These are phyloP conservation scores for Lepidurus couesii DNA, from an alignment of 1,140 invertebrate genomes.

Conservation along the genomic window DNA sequence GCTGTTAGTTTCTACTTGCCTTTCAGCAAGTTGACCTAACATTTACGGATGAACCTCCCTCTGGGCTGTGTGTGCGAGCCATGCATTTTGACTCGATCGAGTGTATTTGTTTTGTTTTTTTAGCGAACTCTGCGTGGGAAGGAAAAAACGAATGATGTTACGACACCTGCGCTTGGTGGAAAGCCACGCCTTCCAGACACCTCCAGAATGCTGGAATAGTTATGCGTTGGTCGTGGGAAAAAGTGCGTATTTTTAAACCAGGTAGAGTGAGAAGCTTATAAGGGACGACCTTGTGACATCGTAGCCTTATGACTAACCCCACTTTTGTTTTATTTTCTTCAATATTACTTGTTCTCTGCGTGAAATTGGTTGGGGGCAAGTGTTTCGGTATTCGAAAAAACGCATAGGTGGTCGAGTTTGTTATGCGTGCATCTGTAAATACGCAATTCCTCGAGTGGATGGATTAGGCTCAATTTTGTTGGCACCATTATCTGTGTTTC, in stretches of 20 bases:
- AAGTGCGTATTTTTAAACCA: constrained; percentile 19
- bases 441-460: not conserved
- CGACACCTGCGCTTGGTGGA: not conserved
- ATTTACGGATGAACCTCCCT: not conserved
- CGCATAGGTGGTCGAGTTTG: not conserved
- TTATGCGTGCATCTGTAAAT: not conserved
- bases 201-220: not conserved
- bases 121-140: not conserved
- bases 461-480: not conserved
- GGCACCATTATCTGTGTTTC: not conserved
- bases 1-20: not conserved
- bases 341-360: not conserved
- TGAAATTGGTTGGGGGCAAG: not conserved
- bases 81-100: constrained; percentile 3
- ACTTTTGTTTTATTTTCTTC: not conserved
- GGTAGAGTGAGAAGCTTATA: constrained; percentile 12
- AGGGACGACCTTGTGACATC: constrained; percentile 1
- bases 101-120: not conserved
- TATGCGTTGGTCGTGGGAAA: not conserved
- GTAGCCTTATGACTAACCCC: constrained; percentile 15
- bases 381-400: too few relatives aligned
- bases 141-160: not conserved
- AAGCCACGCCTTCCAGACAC: not conserved
- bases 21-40: not conserved
- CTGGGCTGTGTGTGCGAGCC: not conserved